Evolutionary conservation across 2,113 vertebrate species (phyloP), one percentile per base, ranked within the genome.

Genomic region (Cynocephalus volans): DNA sequence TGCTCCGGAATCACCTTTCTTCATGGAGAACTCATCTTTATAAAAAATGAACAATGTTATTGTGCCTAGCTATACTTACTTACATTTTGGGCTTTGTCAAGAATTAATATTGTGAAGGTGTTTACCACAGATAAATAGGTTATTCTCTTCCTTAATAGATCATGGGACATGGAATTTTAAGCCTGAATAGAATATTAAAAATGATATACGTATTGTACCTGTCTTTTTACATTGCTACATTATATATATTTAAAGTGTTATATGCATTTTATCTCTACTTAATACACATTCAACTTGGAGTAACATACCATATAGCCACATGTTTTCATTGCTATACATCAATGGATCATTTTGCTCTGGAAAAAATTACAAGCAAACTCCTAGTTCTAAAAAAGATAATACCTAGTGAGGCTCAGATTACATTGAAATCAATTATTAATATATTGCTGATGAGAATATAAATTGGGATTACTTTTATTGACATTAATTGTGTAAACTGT

Each of bases 51-150:
- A 67, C 4, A 80, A 45, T 17, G 45, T 80, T 23, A 58, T 17
- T 75, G 11, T 69, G 15, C 33, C n/a, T 41, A 36, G 79, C 80
- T 95, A 60, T 19, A n/a, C 75, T 62, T 76, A 86, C 85, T 62
- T 76, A 86, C 85, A 77, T 64, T 54, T 75, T 50, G 10, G n/a
- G 23, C 45, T 86, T 92, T 86, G n/a, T 95, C 45, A 84, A 56
- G 54, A 86, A 70, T 70, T 73, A 97, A 64, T 79, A 70, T 62
- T 93, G 54, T 54, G 67, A 48, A 87, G 31, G 18, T 70, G 10
- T 93, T 95, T 95, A 82, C 19, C 54, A 92, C n/a, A 56, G 41
- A 81, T 41, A 41, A 96, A 88, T 9, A 33, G 21, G 86, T 96
- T 88, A 80, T 14, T 50, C 52, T 88, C 79, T 88, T 70, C 50